A percentile compares a stretch with the other conserved stretches of the same genome.
Evolutionary conservation across 2,888 invertebrate genomes (phyloP).

Genomic region (Drosophila maculinotata): DNA sequence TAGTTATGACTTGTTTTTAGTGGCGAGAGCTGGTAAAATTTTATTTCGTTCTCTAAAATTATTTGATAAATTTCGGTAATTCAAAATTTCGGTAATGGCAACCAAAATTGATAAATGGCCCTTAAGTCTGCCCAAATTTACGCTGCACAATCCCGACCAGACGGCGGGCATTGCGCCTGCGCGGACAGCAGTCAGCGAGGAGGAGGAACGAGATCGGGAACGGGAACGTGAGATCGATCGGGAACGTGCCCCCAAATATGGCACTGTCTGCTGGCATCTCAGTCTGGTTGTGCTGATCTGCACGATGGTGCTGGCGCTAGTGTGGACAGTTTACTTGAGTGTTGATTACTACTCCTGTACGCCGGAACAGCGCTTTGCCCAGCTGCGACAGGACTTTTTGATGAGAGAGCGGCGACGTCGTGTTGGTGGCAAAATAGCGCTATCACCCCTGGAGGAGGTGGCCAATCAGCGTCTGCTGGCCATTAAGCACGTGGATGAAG

Average conservation of each 20-base stretch:
- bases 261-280: slow-evolving; percentile 44
- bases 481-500: slow-evolving; percentile 86
- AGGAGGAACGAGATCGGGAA: background rate
- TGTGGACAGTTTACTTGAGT: slow-evolving; percentile 26
- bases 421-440: slow-evolving; percentile 74
- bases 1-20: slow-evolving; percentile 23
- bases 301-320: slow-evolving; percentile 35
- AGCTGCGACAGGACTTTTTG: slow-evolving; percentile 10
- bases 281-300: slow-evolving; percentile 43
- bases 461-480: slow-evolving; percentile 87
- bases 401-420: slow-evolving; percentile 30
- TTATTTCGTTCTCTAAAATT: slow-evolving; percentile 5
- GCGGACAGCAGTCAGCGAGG: background rate
- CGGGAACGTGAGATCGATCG: background rate
- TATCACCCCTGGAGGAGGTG: slow-evolving; percentile 69
- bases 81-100: slow-evolving; percentile 39
- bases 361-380: slow-evolving; percentile 29
- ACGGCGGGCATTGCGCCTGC: background rate
- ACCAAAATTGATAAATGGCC: slow-evolving; percentile 12
- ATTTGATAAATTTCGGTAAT: slow-evolving; percentile 4
- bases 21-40: slow-evolving; percentile 4
- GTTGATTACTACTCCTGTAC: slow-evolving; percentile 26
- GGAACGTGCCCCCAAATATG: slow-evolving; percentile 15
- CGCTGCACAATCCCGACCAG: background rate
- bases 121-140: slow-evolving; percentile 8